These are phyloP conservation scores for Hephaestus fuliginosus DNA, from an alignment of 2,797 vertebrate genomes.

Conservation along the genomic window DNA sequence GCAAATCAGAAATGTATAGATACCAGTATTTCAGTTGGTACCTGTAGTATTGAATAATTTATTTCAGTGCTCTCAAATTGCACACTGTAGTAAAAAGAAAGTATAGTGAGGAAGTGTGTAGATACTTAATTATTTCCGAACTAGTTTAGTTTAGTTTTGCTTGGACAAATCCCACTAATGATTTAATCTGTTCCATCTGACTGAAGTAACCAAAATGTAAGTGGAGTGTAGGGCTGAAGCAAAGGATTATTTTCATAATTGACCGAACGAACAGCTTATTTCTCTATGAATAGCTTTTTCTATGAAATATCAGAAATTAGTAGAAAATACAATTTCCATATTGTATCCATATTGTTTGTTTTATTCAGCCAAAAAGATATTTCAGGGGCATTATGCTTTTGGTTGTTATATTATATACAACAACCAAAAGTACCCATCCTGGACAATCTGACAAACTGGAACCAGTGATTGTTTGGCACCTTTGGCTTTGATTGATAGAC, in stretches of 20 bases:
- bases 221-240: not conserved
- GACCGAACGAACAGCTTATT: not conserved
- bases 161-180: constrained; percentile 1
- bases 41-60: not conserved
- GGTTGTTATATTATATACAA: not conserved
- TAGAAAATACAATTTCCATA: not conserved
- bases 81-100: constrained; percentile 8
- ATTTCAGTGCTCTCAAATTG: not conserved
- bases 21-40: not conserved
- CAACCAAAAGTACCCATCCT: not conserved
- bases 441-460: not conserved
- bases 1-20: not conserved
- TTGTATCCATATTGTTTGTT: not conserved
- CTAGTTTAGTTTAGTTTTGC: not conserved
- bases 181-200: constrained; percentile 1
- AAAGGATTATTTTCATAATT: not conserved
- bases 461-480: not conserved
- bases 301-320: not conserved
- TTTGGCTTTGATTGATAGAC: not conserved
- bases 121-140: not conserved
- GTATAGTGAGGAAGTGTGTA: not conserved
- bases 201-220: not conserved
- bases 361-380: not conserved
- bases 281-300: not conserved
- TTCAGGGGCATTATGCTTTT: not conserved